A percentile compares a stretch with the other conserved stretches of the same genome.
phyloP scores from a whole-genome alignment of 1,140 invertebrate species.

The Bombus consobrinus region DNA sequence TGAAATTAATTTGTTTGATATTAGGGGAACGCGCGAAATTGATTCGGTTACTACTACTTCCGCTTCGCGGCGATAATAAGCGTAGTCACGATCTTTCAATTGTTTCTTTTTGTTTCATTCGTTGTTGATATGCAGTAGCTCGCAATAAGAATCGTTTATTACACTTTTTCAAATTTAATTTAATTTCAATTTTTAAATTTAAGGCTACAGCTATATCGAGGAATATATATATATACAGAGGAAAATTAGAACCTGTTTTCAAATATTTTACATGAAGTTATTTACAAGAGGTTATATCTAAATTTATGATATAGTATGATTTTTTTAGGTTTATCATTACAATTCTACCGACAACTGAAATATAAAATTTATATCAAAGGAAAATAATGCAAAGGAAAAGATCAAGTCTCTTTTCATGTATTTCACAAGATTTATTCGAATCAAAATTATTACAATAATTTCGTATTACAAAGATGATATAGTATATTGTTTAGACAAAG shows the following conservation, averaged over 20 bases:
- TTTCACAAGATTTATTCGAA: background rate
- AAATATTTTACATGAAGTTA: background rate
- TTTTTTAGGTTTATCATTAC: too few relatives aligned
- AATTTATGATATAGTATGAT: background rate
- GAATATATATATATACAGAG: too few relatives aligned
- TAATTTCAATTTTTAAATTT: too few relatives aligned
- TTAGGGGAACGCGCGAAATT: slow-evolving; percentile 19
- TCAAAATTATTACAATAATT: too few relatives aligned
- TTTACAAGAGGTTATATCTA: background rate
- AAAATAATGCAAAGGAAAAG: too few relatives aligned
- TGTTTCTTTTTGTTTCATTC: background rate
- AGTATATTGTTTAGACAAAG: background rate
- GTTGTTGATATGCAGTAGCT: background rate
- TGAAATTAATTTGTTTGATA: slow-evolving; percentile 23
- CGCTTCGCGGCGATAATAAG: background rate
- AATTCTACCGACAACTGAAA: too few relatives aligned
- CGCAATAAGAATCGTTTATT: background rate
- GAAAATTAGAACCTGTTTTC: background rate
- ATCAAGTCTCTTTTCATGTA: background rate
- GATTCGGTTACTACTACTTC: background rate
- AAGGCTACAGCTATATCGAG: too few relatives aligned
- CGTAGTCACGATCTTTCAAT: background rate
- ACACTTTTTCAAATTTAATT: background rate
- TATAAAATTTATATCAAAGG: too few relatives aligned
- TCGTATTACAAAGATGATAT: too few relatives aligned